Conservation (phyloP, 92 coral and sea anemone genomes). For the Bergia puertoricense region DNA sequence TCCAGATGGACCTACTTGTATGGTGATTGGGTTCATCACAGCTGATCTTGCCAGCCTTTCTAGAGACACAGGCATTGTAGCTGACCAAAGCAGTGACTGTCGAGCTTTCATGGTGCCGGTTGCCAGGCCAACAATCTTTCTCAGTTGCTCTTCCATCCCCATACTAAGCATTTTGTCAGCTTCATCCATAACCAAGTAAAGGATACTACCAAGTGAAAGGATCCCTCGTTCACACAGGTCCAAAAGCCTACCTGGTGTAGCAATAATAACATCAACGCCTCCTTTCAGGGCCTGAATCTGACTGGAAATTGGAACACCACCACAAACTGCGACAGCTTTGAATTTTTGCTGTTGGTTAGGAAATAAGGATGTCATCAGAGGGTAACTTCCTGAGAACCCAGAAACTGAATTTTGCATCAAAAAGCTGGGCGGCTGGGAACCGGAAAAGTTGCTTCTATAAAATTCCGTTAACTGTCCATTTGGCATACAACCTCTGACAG, state of each 20-base stretch:
- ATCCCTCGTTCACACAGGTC: conserved; percentile 93
- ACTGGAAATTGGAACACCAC: conserved; percentile 83
- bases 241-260: conserved; percentile 92
- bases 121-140: conserved; percentile 93
- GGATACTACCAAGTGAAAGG: conserved; percentile 64
- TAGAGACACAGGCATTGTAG: conserved; percentile 93
- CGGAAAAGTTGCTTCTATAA: neutral
- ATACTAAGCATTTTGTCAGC: conserved; percentile 97
- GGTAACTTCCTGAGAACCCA: neutral
- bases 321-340: conserved; percentile 82
- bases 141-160: conserved; percentile 94
- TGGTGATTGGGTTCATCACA: conserved; percentile 85
- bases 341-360: conserved; percentile 32
- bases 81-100: conserved; percentile 94
- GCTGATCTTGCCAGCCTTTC: conserved; percentile 97
- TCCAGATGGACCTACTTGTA: conserved; percentile 91
- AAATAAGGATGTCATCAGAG: neutral
- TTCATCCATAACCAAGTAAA: conserved; percentile 95
- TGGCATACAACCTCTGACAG: neutral
- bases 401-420: neutral
- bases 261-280: conserved; percentile 87
- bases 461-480: neutral
- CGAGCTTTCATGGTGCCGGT: conserved; percentile 86
- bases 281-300: conserved; percentile 69
- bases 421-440: neutral